phyloP scores from a whole-genome alignment of 1,140 invertebrate species.

The Chelonus insularis region DNA sequence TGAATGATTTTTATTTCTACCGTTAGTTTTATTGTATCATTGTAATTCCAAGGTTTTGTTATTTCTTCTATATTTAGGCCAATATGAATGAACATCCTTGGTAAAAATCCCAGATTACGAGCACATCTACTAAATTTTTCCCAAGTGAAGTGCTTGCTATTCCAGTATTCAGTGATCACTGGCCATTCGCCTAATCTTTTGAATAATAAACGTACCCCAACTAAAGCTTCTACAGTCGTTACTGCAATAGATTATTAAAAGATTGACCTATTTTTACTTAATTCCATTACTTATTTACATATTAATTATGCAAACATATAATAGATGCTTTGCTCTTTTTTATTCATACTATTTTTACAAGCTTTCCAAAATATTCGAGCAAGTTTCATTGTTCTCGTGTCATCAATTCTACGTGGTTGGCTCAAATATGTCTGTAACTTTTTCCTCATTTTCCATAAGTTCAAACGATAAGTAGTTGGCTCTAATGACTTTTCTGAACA shows the following conservation, averaged over 20 bases:
- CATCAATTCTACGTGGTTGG: too few relatives aligned
- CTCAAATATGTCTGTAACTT: too few relatives aligned
- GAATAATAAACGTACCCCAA: constrained; percentile 18
- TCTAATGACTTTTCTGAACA: too few relatives aligned
- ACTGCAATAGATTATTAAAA: constrained; percentile 12
- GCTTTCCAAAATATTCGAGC: too few relatives aligned
- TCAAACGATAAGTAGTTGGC: too few relatives aligned
- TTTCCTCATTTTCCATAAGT: too few relatives aligned
- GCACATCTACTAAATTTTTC: constrained; percentile 28
- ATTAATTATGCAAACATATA: too few relatives aligned
- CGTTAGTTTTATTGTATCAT: constrained; percentile 28
- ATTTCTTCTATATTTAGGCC: constrained; percentile 28
- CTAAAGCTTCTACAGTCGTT: constrained; percentile 13
- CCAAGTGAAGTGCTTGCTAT: constrained; percentile 27
- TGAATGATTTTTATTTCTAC: constrained; percentile 13
- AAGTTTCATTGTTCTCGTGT: too few relatives aligned
- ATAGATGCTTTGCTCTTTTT: too few relatives aligned
- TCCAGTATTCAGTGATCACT: constrained; percentile 23
- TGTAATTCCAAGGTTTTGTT: constrained; percentile 23
- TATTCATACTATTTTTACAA: too few relatives aligned
- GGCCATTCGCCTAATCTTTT: constrained; percentile 29
- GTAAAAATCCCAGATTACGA: constrained; percentile 29
- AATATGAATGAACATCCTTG: constrained; percentile 29
- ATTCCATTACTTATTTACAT: too few relatives aligned
- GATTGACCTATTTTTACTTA: too few relatives aligned